Evolutionary conservation across 2,113 vertebrate genomes (phyloP), one percentile per base, ranked within the genome.

Genomic region (Channa maculata): DNA sequence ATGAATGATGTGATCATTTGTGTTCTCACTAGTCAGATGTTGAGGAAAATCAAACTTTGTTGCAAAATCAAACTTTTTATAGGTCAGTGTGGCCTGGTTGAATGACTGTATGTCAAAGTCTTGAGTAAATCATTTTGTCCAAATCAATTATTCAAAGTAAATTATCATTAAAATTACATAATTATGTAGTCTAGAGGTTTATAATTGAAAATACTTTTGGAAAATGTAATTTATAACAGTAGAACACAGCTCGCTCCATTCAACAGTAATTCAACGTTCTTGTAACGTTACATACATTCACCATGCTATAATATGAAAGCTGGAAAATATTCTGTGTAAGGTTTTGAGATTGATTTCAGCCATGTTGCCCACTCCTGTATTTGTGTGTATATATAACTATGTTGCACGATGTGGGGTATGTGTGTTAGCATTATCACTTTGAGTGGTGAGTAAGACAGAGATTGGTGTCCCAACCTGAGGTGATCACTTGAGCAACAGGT

Each of bases 381-480:
- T n/a, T n/a, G n/a, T n/a, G n/a, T n/a, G n/a, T n/a, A n/a, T n/a
- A n/a, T n/a, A n/a, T n/a, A n/a, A n/a, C n/a, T n/a, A n/a, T n/a
- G n/a, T n/a, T n/a, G n/a, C n/a, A n/a, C n/a, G 65, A 63, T 67
- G 49, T 74, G 65, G 46, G 69, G 62, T 45, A 75, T 73, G 60
- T 64, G 34, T 24, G 24, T 24, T 24, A 24, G 24, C 24, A 24
- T 24, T 24, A 24, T 24, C 24, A 24, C 24, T 24, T 24, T 24
- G 24, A 24, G 24, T 24, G 24, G 24, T 24, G 24, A 24, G 24
- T 24, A 34, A 12, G 58, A 55, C 65, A 61, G 43, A 79, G 79
- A 69, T 61, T 59, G n/a, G 50, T 55, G 53, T 74, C 73, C 70
- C 3, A 15, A 85, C 88, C 82, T 85, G 88, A 82, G 90, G 91